These are phyloP conservation scores for Siniperca obscura DNA, from an alignment of 2,797 vertebrate species.

Conservation along the genomic window DNA sequence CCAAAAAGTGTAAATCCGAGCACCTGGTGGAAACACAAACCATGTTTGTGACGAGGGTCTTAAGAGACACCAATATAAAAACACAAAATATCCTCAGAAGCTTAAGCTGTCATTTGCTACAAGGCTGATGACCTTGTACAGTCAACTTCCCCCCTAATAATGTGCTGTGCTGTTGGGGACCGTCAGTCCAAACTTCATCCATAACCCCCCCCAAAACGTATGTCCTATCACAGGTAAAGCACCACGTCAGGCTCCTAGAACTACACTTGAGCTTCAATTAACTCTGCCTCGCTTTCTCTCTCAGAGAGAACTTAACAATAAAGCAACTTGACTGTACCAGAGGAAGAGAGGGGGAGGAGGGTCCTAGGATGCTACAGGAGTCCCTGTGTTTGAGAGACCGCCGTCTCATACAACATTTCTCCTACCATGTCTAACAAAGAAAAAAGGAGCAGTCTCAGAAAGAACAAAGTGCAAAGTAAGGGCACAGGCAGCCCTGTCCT, in stretches of 20 bases:
- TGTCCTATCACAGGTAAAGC: slow-evolving; percentile 75
- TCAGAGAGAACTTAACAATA: slow-evolving; percentile 76
- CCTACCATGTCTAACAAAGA: slow-evolving; percentile 53
- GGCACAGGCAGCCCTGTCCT: slow-evolving; percentile 72
- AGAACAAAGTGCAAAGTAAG: slow-evolving; percentile 74
- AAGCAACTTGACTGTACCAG: slow-evolving; percentile 67
- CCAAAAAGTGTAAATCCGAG: slow-evolving; percentile 63
- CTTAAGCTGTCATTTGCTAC: slow-evolving; percentile 70
- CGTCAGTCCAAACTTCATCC: slow-evolving; percentile 57
- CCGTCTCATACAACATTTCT: slow-evolving; percentile 50
- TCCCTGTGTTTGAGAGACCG: slow-evolving; percentile 52
- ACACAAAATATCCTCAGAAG: slow-evolving; percentile 64
- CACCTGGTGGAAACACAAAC: slow-evolving; percentile 61
- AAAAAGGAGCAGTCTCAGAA: slow-evolving; percentile 66
- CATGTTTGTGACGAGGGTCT: slow-evolving; percentile 45
- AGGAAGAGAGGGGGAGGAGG: slow-evolving; percentile 41
- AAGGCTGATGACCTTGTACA: slow-evolving; percentile 67
- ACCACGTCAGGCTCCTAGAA: slow-evolving; percentile 70
- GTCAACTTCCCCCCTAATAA: slow-evolving; percentile 58
- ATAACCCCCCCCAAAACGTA: slow-evolving; percentile 13
- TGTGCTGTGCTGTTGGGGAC: slow-evolving; percentile 72
- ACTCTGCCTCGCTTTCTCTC: slow-evolving; percentile 68
- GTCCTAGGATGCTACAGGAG: slow-evolving; percentile 58
- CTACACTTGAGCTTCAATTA: slow-evolving; percentile 58
- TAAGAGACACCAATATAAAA: slow-evolving; percentile 56